phyloP scores from a whole-genome alignment of 2,888 invertebrate genomes.

The Axea sp. region DNA sequence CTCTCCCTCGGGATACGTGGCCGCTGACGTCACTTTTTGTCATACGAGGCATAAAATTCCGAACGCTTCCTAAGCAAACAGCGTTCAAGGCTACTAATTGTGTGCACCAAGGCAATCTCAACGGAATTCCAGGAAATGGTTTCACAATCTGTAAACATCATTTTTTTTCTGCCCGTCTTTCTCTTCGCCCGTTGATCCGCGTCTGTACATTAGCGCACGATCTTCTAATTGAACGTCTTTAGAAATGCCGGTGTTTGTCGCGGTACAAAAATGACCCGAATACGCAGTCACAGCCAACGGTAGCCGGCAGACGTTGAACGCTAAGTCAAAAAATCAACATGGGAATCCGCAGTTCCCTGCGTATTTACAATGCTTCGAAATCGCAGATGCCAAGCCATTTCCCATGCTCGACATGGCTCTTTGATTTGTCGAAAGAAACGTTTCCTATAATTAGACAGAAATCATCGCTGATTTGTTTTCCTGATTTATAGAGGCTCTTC shows the following conservation, averaged over 20 bases:
- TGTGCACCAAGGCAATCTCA: slow-evolving; percentile 29
- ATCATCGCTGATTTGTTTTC: slow-evolving; percentile 1
- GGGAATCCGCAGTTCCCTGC: neutral
- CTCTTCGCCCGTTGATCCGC: slow-evolving; percentile 11
- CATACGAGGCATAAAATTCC: slow-evolving; percentile 42
- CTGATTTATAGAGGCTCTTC: slow-evolving; percentile 19
- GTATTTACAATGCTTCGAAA: slow-evolving; percentile 18
- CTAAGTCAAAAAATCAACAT: slow-evolving; percentile 61
- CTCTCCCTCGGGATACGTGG: neutral
- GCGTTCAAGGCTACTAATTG: slow-evolving; percentile 44
- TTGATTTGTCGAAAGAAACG: slow-evolving; percentile 14
- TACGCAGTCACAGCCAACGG: slow-evolving; percentile 35
- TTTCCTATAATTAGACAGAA: slow-evolving; percentile 28
- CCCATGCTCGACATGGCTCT: too few relatives aligned
- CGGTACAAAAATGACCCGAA: slow-evolving; percentile 42
- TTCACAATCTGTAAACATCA: slow-evolving; percentile 55
- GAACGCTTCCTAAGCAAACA: slow-evolving; percentile 41
- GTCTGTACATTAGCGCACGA: slow-evolving; percentile 45
- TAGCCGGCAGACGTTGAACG: slow-evolving; percentile 53
- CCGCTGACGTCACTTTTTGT: slow-evolving; percentile 39
- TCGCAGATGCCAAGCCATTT: slow-evolving; percentile 37
- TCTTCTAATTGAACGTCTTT: slow-evolving; percentile 52
- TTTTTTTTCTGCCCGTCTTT: slow-evolving; percentile 26
- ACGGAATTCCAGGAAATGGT: slow-evolving; percentile 39
- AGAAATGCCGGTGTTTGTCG: slow-evolving; percentile 42